Base-by-base conservation (phyloP, 2,888 invertebrate genomes). In the Choristoneura rosaceana region DNA sequence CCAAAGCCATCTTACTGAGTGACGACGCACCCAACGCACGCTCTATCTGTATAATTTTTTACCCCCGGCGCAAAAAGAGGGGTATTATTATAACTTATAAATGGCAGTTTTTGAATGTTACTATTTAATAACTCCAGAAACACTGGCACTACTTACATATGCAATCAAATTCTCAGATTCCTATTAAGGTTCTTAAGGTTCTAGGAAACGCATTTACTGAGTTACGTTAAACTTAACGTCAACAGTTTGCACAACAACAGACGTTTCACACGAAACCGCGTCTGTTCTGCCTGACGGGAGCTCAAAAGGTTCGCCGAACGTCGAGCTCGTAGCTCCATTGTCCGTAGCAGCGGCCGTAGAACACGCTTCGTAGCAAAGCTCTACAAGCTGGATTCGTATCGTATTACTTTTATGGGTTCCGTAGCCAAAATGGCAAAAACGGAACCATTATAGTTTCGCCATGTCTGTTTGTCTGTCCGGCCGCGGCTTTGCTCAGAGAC, bases 291-390 rank as follows among this genome's bases (percentile, higher is more conserved):
- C 79, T 84, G 84, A 85, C 78, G 83, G 81, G 83, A 88, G 84
- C 86, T 90, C 88, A 87, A 90, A 90, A 88, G 90, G 85, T 86
- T 80, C 81, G 82, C 80, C 80, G 77, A 82, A 80, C 82, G 80
- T 82, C 71, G 82, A 82, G 84, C 85, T 84, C 82, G 80, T 87
- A 76, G 52, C 84, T 82, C 82, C 78, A 89, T 90, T 90, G 89
- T 89, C 80, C 84, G 84, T 68, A 59, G 70, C 50, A 17, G 34
- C 63, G 71, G 15, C 50, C 63, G 69, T 81, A 84, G 83, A 83
- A 81, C 81, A 78, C 74, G 79, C 84, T 83, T 82, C 80, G 82
- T 81, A 82, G 78, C 81, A 74, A 74, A 38, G 62, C 80, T 80
- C 41, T 69, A 50, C 33, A 60, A 33, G 14, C 55, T n/a, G 12